Conservation (phyloP, 92 coral and sea anemone species). For the Parazoanthus swiftii region DNA sequence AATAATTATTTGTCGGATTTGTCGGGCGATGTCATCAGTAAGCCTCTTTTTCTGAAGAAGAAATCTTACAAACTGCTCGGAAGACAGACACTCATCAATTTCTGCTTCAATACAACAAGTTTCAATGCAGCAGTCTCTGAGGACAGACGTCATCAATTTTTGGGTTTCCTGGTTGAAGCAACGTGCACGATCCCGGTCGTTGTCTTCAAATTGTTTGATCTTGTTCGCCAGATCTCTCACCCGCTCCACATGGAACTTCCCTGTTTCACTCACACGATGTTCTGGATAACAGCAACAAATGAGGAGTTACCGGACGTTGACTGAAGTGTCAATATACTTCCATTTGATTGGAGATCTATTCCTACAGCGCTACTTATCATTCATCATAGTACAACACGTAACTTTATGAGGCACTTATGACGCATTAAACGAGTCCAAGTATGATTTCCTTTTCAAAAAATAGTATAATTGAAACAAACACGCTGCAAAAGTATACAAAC, state of each 20-base stretch:
- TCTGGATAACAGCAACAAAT: neutral
- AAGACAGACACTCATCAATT: neutral
- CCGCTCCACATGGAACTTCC: neutral
- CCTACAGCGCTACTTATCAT: too few species aligned
- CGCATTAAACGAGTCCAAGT: too few species aligned
- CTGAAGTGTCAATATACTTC: too few species aligned
- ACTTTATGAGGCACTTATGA: too few species aligned
- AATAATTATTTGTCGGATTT: slow-evolving; percentile 9
- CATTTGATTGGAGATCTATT: too few species aligned
- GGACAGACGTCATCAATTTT: neutral
- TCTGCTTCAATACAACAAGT: neutral
- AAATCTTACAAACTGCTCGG: neutral
- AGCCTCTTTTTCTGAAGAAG: neutral
- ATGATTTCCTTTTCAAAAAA: too few species aligned
- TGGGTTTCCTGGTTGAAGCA: slow-evolving; percentile 6
- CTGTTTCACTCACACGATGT: slow-evolving; percentile 2
- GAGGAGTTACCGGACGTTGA: too few species aligned
- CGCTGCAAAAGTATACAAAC: too few species aligned
- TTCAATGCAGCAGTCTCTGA: slow-evolving; percentile 13
- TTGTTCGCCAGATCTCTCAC: neutral
- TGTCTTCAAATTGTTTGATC: neutral
- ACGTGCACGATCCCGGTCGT: neutral
- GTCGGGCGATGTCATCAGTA: neutral
- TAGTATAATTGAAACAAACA: too few species aligned
- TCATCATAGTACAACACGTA: too few species aligned